Percentiles rank a stretch among this genome's conserved stretches.
Evolutionary conservation across 2,888 invertebrate species (phyloP).

Genomic region (Malthinus flaveolus): DNA sequence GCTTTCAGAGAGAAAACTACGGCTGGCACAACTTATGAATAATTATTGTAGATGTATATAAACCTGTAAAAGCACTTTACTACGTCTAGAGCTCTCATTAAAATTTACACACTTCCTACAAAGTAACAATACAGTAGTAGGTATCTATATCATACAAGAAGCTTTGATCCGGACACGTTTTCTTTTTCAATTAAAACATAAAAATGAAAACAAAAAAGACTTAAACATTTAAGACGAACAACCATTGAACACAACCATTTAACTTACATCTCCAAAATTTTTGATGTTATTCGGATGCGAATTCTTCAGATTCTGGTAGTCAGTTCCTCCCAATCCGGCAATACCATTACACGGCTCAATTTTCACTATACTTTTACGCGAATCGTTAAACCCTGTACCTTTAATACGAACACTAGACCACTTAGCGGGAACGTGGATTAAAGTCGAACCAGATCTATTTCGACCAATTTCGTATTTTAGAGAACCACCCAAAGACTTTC

Average conservation of each 20-base stretch:
- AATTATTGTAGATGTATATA: too few relatives aligned
- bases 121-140: too few relatives aligned
- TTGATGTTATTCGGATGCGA: constrained; percentile 47
- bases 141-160: too few relatives aligned
- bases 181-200: too few relatives aligned
- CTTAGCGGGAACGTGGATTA: constrained; percentile 57
- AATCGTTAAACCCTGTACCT: constrained; percentile 66
- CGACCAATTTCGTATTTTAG: constrained; percentile 51
- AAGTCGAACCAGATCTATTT: constrained; percentile 47
- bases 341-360: constrained; percentile 67
- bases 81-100: too few relatives aligned
- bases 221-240: too few relatives aligned
- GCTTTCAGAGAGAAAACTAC: too few relatives aligned
- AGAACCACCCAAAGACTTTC: constrained; percentile 46
- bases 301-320: constrained; percentile 47
- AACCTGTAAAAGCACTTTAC: too few relatives aligned
- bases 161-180: too few relatives aligned
- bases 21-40: too few relatives aligned
- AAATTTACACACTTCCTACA: too few relatives aligned
- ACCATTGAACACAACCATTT: constrained; percentile 17
- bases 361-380: constrained; percentile 65
- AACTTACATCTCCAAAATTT: constrained; percentile 53
- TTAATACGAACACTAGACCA: constrained; percentile 68
- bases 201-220: too few relatives aligned
- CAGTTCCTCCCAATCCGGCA: constrained; percentile 36